Conservation (phyloP, 1,140 invertebrate species). For the Ctenoplectra terminalis region DNA sequence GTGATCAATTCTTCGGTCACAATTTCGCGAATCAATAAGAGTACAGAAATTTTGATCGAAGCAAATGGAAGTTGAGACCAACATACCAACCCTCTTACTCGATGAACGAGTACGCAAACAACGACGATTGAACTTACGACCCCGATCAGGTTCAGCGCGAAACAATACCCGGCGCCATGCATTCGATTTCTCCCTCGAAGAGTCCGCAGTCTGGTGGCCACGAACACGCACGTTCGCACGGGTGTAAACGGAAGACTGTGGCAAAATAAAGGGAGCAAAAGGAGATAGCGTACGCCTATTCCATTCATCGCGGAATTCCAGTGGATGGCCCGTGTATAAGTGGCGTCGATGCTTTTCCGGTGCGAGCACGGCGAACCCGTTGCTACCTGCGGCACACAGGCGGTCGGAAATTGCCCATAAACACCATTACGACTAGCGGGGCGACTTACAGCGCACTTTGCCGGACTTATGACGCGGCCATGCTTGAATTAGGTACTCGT, state of each 20-base stretch:
- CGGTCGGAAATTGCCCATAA: conserved; percentile 77
- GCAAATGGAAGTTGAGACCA: too few relatives aligned
- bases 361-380: conserved; percentile 51
- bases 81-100: too few relatives aligned
- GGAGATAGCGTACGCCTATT: conserved; percentile 52
- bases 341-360: conserved; percentile 67
- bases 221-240: background rate
- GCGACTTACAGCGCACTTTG: conserved; percentile 78
- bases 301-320: conserved; percentile 73
- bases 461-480: conserved; percentile 77
- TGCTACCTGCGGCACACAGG: conserved; percentile 63
- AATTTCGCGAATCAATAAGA: too few relatives aligned
- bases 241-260: background rate
- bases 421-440: conserved; percentile 77
- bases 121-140: too few relatives aligned
- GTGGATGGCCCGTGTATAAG: conserved; percentile 41
- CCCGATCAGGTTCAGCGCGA: conserved; percentile 34
- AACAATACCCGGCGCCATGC: conserved; percentile 54
- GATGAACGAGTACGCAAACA: conserved; percentile 19
- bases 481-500: conserved; percentile 80
- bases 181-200: conserved; percentile 5
- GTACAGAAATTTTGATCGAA: too few relatives aligned
- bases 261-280: background rate
- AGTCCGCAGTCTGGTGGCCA: background rate
- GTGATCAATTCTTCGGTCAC: too few relatives aligned